These are phyloP conservation scores for Acomys russatus DNA, from an alignment of 2,797 vertebrate species.

Conservation along the genomic window DNA sequence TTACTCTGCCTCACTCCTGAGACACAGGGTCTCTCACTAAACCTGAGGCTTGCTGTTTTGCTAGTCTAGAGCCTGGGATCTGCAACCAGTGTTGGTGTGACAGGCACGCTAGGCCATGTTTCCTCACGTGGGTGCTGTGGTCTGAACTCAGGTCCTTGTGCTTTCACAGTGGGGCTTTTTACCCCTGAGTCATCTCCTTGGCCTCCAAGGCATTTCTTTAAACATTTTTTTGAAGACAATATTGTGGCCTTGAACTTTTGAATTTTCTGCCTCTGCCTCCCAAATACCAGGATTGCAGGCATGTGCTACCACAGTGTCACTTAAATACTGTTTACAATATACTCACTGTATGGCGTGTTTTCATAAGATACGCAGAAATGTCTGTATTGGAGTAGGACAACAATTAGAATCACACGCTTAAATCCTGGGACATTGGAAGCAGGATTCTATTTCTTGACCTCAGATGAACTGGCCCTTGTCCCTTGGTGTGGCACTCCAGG, in stretches of 20 bases:
- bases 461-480: not conserved
- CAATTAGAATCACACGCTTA: constrained; percentile 26
- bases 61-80: not conserved
- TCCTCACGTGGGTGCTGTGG: too few species aligned
- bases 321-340: not conserved
- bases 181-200: not conserved
- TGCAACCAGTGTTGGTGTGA: not conserved
- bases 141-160: not conserved
- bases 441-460: constrained; percentile 58
- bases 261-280: not conserved
- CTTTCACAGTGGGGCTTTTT: not conserved
- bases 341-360: not conserved
- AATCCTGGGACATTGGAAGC: not conserved
- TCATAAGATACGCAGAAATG: not conserved
- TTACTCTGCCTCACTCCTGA: not conserved
- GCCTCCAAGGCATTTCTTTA: not conserved
- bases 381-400: constrained; percentile 21
- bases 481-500: constrained; percentile 35
- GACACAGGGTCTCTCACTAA: not conserved
- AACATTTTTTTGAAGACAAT: not conserved
- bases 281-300: not conserved
- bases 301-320: not conserved
- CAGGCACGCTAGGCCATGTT: not conserved
- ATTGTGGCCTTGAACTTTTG: not conserved
- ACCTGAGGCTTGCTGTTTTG: not conserved